A percentile compares a stretch with the other conserved stretches of the same genome.
Conservation (phyloP, 1,140 invertebrate species). For the Drosophila lowei region DNA sequence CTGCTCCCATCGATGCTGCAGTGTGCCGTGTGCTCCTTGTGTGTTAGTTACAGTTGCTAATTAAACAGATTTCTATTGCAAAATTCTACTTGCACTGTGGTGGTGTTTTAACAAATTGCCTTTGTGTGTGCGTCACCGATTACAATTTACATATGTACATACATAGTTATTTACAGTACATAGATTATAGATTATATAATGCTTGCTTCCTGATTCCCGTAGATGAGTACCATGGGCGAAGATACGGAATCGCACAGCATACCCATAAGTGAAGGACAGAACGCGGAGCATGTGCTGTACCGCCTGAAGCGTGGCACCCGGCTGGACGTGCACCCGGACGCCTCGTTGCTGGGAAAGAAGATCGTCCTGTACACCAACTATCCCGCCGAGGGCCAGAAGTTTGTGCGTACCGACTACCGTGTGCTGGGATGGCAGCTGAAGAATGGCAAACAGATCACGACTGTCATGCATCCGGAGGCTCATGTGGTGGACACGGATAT, state of each 20-base stretch:
- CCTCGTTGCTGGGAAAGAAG: conserved; percentile 91
- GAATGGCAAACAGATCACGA: conserved; percentile 83
- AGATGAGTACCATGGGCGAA: conserved; percentile 67
- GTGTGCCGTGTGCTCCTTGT: conserved; percentile 68
- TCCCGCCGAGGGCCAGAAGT: conserved; percentile 85
- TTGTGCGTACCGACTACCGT: conserved; percentile 86
- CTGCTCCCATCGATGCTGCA: conserved; percentile 43
- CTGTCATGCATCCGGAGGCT: conserved; percentile 66
- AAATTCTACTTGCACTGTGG: conserved; percentile 62
- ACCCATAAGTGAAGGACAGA: conserved; percentile 70
- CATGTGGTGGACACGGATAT: conserved; percentile 87
- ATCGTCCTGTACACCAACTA: conserved; percentile 93
- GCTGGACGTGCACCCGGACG: conserved; percentile 85
- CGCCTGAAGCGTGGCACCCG: conserved; percentile 72
- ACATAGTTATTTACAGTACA: neutral
- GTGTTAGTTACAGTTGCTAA: conserved; percentile 13
- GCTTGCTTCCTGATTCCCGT: neutral
- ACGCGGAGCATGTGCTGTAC: conserved; percentile 80
- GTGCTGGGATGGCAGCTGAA: conserved; percentile 85
- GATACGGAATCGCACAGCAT: conserved; percentile 82
- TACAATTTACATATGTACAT: conserved; percentile 6
- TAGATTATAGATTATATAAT: conserved; percentile 31
- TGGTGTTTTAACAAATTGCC: conserved; percentile 70
- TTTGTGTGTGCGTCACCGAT: conserved; percentile 51
- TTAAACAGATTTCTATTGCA: conserved; percentile 14